Evolutionary conservation across 2,797 vertebrate species (phyloP).

Genomic region (Cichlasoma orientale): DNA sequence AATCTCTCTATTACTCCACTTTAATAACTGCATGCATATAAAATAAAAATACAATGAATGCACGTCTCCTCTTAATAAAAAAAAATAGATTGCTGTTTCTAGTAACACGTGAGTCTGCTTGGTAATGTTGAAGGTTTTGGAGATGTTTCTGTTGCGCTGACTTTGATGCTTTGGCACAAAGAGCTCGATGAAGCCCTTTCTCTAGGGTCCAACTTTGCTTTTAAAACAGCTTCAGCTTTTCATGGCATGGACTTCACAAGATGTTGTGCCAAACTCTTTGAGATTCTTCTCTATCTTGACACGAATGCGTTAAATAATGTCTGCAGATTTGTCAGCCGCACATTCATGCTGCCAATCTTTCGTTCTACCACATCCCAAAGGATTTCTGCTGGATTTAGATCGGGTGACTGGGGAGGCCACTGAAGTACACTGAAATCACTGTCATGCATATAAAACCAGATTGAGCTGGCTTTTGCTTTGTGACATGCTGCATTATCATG

Average conservation of each 20-base stretch:
- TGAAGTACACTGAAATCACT: neutral
- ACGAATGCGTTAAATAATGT: conserved; percentile 1
- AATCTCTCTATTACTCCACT: neutral
- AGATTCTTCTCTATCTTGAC: neutral
- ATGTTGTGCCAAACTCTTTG: neutral
- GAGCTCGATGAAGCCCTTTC: neutral
- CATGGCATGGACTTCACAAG: neutral
- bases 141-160: neutral
- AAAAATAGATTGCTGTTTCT: neutral
- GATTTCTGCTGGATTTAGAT: neutral
- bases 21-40: neutral
- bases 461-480: neutral
- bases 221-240: neutral
- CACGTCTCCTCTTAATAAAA: neutral
- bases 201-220: neutral
- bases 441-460: conserved; percentile 1
- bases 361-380: neutral
- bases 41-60: accelerated
- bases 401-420: neutral
- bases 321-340: conserved; percentile 5
- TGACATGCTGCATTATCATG: neutral
- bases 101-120: neutral
- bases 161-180: neutral
- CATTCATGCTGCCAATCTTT: conserved; percentile 2
- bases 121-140: neutral